phyloP scores from a whole-genome alignment of 2,113 vertebrate species.

The Anarhynchus alexandrinus region DNA sequence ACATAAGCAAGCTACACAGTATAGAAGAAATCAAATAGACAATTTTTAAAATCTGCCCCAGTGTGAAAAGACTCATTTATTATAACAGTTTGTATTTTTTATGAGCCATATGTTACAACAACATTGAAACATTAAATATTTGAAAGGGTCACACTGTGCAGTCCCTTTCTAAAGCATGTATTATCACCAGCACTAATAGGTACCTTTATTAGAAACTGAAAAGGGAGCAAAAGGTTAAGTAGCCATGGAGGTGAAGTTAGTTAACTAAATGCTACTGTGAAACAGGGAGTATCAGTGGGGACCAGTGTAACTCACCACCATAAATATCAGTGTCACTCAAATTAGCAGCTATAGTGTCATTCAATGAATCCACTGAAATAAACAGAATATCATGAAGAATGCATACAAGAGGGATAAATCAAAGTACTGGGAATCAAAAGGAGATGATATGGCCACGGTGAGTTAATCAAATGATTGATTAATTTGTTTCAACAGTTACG shows the following conservation, averaged over 20 bases:
- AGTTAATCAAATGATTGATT: conserved; percentile 49
- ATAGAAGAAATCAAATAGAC: neutral
- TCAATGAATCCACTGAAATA: conserved; percentile 99
- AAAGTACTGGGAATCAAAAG: conserved; percentile 64
- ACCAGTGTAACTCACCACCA: conserved; percentile 96
- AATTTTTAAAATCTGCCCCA: neutral
- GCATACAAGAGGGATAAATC: conserved; percentile 68
- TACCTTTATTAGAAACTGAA: conserved; percentile 58
- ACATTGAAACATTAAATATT: neutral
- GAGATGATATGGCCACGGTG: conserved; percentile 8
- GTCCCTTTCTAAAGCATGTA: conserved; percentile 7
- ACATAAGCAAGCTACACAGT: neutral
- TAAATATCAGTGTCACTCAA: conserved; percentile 99
- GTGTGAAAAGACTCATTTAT: neutral
- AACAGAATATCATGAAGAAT: conserved; percentile 89
- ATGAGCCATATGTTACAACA: neutral
- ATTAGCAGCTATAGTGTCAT: conserved; percentile 99
- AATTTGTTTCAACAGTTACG: conserved; percentile 48
- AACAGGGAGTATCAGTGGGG: conserved; percentile 76
- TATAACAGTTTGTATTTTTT: neutral
- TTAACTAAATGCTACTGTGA: conserved; percentile 77
- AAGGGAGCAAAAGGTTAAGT: conserved; percentile 62
- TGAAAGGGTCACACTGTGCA: neutral
- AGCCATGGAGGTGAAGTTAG: conserved; percentile 81
- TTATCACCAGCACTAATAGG: conserved; percentile 59